phyloP scores from a whole-genome alignment of 2,797 vertebrate genomes.

The Gymnopithys bicolor region DNA sequence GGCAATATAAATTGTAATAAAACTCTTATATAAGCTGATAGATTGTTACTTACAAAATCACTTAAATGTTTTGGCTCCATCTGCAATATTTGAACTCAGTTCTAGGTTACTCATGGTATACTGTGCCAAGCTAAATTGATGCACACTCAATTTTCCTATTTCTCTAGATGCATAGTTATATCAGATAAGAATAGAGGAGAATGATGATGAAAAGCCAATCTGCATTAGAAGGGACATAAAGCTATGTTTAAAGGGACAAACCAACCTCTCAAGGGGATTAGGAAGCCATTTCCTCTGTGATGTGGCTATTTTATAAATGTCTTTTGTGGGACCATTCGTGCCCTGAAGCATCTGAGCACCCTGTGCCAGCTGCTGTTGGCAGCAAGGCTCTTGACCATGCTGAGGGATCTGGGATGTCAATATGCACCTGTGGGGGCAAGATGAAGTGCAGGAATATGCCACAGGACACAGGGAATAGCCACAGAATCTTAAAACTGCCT shows the following conservation, averaged over 20 bases:
- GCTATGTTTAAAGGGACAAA: not conserved
- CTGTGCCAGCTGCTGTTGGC: not conserved
- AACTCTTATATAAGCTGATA: slow-evolving; percentile 9
- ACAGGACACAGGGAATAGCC: not conserved
- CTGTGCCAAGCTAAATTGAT: slow-evolving; percentile 22
- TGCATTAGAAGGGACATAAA: not conserved
- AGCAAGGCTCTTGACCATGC: not conserved
- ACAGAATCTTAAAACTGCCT: not conserved
- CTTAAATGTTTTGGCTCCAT: slow-evolving; percentile 13
- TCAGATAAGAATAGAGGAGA: not conserved
- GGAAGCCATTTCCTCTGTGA: not conserved
- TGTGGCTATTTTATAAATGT: slow-evolving; percentile 11
- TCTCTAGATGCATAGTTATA: not conserved
- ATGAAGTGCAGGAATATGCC: not conserved
- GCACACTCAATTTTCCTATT: not conserved
- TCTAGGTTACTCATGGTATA: not conserved
- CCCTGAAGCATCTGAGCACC: not conserved
- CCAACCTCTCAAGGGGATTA: not conserved
- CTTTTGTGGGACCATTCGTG: accelerated
- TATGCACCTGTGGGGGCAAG: not conserved
- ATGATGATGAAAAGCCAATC: not conserved
- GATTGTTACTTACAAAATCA: not conserved
- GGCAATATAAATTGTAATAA: not conserved
- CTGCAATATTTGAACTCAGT: slow-evolving; percentile 2
- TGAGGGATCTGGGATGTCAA: not conserved